These are phyloP conservation scores for Danio aesculapii DNA, from an alignment of 2,797 vertebrate genomes.

Conservation along the genomic window DNA sequence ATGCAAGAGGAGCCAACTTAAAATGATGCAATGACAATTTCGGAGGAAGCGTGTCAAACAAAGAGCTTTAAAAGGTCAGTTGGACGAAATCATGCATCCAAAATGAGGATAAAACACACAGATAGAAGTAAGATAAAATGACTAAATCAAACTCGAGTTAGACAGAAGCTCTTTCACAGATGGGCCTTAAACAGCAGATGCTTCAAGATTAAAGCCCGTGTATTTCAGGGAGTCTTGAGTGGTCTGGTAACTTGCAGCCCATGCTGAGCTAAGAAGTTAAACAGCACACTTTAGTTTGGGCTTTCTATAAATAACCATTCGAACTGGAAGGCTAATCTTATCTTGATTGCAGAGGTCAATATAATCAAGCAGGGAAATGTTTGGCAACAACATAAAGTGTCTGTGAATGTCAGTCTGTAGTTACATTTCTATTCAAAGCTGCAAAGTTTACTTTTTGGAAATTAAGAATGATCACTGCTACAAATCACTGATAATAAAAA, in stretches of 20 bases:
- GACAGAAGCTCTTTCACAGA: constrained; percentile 14
- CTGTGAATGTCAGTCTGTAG: background rate
- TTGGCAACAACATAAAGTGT: background rate
- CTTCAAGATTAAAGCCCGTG: constrained; percentile 27
- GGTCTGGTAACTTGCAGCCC: constrained; percentile 64
- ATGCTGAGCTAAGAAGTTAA: constrained; percentile 30
- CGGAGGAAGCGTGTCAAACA: constrained; percentile 2
- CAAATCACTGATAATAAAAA: no score
- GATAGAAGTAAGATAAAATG: constrained; percentile 7
- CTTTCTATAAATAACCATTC: constrained; percentile 54
- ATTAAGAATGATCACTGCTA: no score
- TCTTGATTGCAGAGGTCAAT: constrained; percentile 31
- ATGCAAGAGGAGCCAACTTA: constrained; percentile 12
- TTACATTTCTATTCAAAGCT: no score
- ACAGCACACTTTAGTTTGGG: constrained; percentile 31
- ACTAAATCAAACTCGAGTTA: constrained; percentile 6
- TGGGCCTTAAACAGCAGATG: constrained; percentile 2
- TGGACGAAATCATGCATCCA: background rate
- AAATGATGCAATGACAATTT: constrained; percentile 12
- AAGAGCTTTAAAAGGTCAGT: constrained; percentile 15
- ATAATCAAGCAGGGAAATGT: constrained; percentile 24
- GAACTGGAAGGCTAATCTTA: constrained; percentile 40
- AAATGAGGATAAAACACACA: background rate
- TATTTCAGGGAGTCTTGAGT: constrained; percentile 76
- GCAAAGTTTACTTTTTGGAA: no score